Conservation (phyloP, 2,888 invertebrate genomes). For the Dynastes hyllus region DNA sequence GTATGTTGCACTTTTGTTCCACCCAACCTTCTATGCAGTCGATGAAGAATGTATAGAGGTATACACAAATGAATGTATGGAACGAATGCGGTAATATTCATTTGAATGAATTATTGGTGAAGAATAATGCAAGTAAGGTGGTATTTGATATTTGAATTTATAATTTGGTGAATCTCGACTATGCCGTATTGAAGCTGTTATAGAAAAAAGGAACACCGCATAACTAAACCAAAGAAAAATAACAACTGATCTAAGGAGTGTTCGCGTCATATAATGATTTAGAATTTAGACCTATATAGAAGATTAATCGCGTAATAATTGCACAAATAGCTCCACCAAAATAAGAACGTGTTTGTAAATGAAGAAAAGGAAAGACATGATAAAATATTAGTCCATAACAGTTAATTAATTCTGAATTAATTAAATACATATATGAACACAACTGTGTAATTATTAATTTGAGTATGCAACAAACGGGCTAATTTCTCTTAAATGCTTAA, state of each 20-base stretch:
- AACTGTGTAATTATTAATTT: background rate
- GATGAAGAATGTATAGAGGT: conserved; percentile 27
- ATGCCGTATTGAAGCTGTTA: background rate
- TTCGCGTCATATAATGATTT: background rate
- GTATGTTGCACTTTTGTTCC: conserved; percentile 45
- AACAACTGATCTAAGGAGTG: no score
- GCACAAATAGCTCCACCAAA: background rate
- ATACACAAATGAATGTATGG: conserved; percentile 31
- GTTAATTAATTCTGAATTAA: no score
- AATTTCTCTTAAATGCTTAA: no score
- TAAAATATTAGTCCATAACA: no score
- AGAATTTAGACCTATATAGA: background rate
- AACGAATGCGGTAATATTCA: conserved; percentile 40
- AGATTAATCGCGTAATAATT: conserved; percentile 9
- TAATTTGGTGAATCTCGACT: conserved; percentile 50
- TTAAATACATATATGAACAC: no score
- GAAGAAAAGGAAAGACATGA: background rate
- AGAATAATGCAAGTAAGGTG: conserved; percentile 48
- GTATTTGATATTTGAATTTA: conserved; percentile 48
- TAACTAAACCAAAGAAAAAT: no score
- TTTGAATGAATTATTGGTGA: conserved; percentile 45
- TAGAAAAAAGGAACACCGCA: no score
- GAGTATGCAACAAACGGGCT: no score
- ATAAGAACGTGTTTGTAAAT: background rate
- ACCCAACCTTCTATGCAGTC: conserved; percentile 35